Evolutionary conservation across 1,140 invertebrate species (phyloP).

Genomic region (Panagrolaimus sp.): DNA sequence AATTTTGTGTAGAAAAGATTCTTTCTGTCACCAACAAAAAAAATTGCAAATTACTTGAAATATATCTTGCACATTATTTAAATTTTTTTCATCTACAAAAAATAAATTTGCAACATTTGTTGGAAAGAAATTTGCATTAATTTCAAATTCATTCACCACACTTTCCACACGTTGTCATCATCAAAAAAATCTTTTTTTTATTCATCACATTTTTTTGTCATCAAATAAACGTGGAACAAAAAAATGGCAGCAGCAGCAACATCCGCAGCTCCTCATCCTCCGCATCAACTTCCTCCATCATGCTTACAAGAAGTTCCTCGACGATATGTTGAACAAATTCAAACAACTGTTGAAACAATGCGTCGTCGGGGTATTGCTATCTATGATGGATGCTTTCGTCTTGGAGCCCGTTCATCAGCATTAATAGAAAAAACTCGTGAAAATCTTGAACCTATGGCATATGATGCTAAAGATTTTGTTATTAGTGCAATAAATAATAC

Average conservation of each 20-base stretch:
- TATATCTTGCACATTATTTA: too few relatives aligned
- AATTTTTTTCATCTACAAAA: too few relatives aligned
- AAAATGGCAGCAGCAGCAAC: not conserved
- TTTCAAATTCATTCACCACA: too few relatives aligned
- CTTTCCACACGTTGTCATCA: too few relatives aligned
- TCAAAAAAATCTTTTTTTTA: too few relatives aligned
- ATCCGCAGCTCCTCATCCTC: not conserved
- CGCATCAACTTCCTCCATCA: not conserved
- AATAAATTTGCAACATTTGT: too few relatives aligned
- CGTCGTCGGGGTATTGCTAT: conserved; percentile 21
- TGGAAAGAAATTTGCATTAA: too few relatives aligned
- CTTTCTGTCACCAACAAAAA: too few relatives aligned
- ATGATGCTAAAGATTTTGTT: conserved; percentile 18
- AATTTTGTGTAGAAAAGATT: too few relatives aligned
- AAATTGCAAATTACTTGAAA: too few relatives aligned
- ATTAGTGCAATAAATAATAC: conserved; percentile 15
- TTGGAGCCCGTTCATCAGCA: conserved; percentile 8
- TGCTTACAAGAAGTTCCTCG: conserved; percentile 14
- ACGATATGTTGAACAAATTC: conserved; percentile 25
- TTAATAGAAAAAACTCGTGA: conserved; percentile 16
- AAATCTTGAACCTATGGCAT: conserved; percentile 17
- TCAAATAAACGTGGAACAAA: too few relatives aligned
- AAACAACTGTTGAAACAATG: conserved; percentile 28
- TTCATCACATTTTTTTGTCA: too few relatives aligned
- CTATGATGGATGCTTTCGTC: conserved; percentile 15